Conservation (phyloP, 2,113 vertebrate species). For the Hippocampus barbouri region DNA sequence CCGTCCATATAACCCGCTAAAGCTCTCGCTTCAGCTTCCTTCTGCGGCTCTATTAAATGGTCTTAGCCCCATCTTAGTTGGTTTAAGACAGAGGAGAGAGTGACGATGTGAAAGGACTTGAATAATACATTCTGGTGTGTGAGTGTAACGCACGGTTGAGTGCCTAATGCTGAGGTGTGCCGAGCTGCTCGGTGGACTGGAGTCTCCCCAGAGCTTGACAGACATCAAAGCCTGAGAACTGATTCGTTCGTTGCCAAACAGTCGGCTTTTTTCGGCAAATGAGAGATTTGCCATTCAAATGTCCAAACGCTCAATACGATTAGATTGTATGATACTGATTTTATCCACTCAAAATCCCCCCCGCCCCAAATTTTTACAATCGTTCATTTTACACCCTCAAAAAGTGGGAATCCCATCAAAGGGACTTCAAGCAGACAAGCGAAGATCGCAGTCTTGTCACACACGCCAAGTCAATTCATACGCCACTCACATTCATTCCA, state of each 20-base stretch:
- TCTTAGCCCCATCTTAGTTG: constrained; percentile 39
- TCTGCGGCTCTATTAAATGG: constrained; percentile 46
- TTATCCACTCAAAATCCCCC: neutral
- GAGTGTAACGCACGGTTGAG: constrained; percentile 24
- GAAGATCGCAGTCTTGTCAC: neutral
- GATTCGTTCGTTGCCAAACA: neutral
- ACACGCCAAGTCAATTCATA: no score
- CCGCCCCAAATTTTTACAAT: neutral
- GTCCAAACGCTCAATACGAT: neutral
- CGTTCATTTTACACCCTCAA: neutral
- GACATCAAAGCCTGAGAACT: constrained; percentile 35
- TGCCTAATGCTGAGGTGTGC: constrained; percentile 14
- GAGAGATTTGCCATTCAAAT: neutral
- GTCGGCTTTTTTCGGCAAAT: neutral
- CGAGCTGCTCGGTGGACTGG: constrained; percentile 18
- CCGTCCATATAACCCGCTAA: constrained; percentile 5
- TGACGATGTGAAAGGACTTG: constrained; percentile 45
- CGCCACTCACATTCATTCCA: no score
- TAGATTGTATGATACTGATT: neutral
- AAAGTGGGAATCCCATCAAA: neutral
- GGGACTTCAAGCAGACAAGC: neutral
- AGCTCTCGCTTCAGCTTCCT: constrained; percentile 26
- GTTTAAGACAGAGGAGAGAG: constrained; percentile 48
- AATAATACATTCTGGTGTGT: constrained; percentile 61
- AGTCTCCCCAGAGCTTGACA: constrained; percentile 23